Percentiles rank a stretch among this genome's conserved stretches.
phyloP scores from a whole-genome alignment of 2,797 vertebrate species.

The Coracias cyanogaster region DNA sequence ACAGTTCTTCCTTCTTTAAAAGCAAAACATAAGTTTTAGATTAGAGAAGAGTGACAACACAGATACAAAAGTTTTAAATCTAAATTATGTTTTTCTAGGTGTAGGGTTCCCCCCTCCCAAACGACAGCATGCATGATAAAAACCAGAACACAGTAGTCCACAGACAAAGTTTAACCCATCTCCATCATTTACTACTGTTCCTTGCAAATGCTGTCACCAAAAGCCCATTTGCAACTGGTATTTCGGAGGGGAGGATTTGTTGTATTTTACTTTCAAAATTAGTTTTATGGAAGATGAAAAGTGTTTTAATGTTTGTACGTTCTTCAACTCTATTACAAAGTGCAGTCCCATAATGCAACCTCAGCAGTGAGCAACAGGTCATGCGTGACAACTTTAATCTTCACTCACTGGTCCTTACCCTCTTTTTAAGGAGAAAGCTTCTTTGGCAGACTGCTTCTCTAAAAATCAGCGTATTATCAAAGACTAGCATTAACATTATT shows the following conservation, averaged over 20 bases:
- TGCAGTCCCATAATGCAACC: background rate
- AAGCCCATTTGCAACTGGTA: background rate
- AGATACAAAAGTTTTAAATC: slow-evolving; percentile 31
- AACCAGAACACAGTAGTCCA: slow-evolving; percentile 30
- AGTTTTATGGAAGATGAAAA: background rate
- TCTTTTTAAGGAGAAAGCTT: slow-evolving; percentile 14
- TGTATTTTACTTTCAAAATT: slow-evolving; percentile 27
- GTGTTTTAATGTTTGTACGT: background rate
- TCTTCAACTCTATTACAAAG: background rate
- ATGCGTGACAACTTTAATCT: slow-evolving; percentile 1
- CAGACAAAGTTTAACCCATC: slow-evolving; percentile 14
- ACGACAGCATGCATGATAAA: slow-evolving; percentile 17
- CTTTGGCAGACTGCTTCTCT: slow-evolving; percentile 36
- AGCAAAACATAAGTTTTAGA: background rate
- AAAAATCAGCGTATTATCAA: slow-evolving; percentile 22
- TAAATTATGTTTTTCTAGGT: slow-evolving; percentile 23
- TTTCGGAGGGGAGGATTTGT: background rate
- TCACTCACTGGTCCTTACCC: slow-evolving; percentile 2
- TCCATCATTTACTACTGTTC: slow-evolving; percentile 1
- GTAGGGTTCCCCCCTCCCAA: background rate
- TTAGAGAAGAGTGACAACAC: background rate
- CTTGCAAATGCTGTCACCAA: background rate
- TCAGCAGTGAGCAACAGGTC: slow-evolving; percentile 47
- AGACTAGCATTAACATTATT: background rate
- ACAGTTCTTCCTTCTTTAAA: background rate